A percentile compares a stretch with the other conserved stretches of the same genome.
These are phyloP conservation scores for Drosophila insularis DNA, from an alignment of 1,140 invertebrate genomes.

Conservation along the genomic window DNA sequence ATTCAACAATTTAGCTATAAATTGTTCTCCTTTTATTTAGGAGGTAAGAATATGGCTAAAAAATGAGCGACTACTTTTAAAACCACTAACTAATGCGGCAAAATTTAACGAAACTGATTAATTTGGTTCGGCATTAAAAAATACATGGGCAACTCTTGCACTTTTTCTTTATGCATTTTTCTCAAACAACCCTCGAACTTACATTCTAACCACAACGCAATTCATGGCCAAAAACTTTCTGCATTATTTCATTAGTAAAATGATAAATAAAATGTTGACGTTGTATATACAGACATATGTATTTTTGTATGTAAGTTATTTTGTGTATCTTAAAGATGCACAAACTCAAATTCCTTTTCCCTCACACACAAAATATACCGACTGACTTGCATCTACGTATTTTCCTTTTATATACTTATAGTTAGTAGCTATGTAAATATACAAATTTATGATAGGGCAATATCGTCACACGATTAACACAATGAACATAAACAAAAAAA, in stretches of 20 bases:
- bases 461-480: conserved; percentile 37
- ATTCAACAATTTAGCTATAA: too few relatives aligned
- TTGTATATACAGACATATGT: neutral
- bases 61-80: too few relatives aligned
- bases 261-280: neutral
- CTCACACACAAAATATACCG: neutral
- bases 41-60: neutral
- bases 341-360: neutral
- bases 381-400: neutral
- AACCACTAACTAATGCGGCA: too few relatives aligned
- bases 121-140: too few relatives aligned
- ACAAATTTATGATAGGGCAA: conserved; percentile 16
- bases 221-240: conserved; percentile 1
- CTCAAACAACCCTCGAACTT: neutral
- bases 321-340: neutral
- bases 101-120: too few relatives aligned
- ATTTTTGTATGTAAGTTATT: neutral
- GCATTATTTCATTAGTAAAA: conserved; percentile 4
- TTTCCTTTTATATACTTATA: conserved; percentile 1
- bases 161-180: neutral
- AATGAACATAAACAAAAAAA: conserved; percentile 14
- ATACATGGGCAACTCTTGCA: too few relatives aligned
- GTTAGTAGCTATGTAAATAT: conserved; percentile 8
- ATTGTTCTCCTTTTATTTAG: neutral
- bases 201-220: conserved; percentile 1